Evolutionary conservation across 2,113 vertebrate species (phyloP), one percentile per base, ranked within the genome.

Genomic region (Pagrus major): DNA sequence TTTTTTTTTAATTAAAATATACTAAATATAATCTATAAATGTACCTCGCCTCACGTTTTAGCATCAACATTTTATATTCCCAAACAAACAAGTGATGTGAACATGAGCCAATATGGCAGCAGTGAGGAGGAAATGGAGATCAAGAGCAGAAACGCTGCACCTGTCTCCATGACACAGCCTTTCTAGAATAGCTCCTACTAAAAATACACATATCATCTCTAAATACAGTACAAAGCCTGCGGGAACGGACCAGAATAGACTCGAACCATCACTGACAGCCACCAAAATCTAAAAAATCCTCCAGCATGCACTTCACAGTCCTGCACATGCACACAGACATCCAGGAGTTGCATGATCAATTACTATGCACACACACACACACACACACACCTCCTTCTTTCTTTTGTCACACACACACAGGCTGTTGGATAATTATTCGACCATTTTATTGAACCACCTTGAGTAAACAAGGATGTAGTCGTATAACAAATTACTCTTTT

Each of bases 381-480:
- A n/a, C n/a, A n/a, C n/a, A n/a, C n/a, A n/a, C n/a, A n/a, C n/a
- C n/a, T n/a, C n/a, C n/a, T n/a, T n/a, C n/a, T n/a, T n/a, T n/a
- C n/a, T n/a, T n/a, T n/a, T n/a, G n/a, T n/a, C n/a, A n/a, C n/a
- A n/a, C 10, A 8, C 39, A 44, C 42, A 51, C 46, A 37, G 27
- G 25, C 39, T 54, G 51, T 11, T 25, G 20, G 9, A 5, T 68
- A 56, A 75, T 78, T n/a, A 76, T 20, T 18, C 9, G 46, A 74
- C 16, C 51, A 54, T 69, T 23, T 66, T 63, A 78, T 37, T 58
- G 78, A 75, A 64, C 88, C 87, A 77, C 90, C 90, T 56, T 91
- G 33, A 74, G 86, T 84, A 87, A 89, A 91, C 44, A 89, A 87
- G 91, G 91, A 92, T 89, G 70, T 84, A 67, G 51, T 11, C 60